Percentiles rank a stretch among this genome's conserved stretches.
Conservation (phyloP, 2,113 vertebrate species). For the Strix uralensis region DNA sequence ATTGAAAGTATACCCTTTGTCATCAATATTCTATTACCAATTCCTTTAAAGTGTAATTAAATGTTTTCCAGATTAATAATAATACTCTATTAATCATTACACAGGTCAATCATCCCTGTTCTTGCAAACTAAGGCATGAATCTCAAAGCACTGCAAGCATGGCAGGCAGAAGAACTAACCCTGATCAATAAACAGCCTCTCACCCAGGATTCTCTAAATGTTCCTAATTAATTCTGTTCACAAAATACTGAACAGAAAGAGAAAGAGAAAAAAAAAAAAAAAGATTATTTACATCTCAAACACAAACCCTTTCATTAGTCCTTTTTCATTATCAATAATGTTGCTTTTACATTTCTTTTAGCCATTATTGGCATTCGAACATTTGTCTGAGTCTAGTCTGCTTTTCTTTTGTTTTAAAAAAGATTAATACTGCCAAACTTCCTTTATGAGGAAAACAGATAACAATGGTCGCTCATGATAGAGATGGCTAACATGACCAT, state of each 20-base stretch:
- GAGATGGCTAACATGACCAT: accelerated
- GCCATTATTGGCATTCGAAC: neutral
- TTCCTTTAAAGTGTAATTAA: neutral
- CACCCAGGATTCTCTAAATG: neutral
- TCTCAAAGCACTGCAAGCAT: neutral
- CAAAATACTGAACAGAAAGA: neutral
- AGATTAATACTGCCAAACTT: neutral
- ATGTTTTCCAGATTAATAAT: neutral
- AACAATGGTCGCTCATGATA: neutral
- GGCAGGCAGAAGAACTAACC: neutral
- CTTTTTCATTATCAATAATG: neutral
- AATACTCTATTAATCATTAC: neutral
- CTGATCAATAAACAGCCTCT: neutral
- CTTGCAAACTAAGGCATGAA: neutral
- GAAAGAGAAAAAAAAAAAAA: neutral
- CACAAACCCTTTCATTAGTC: neutral
- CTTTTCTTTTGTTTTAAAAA: neutral
- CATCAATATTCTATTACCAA: neutral
- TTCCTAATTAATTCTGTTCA: neutral
- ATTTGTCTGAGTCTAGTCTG: neutral
- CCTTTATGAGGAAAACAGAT: neutral
- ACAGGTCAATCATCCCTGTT: neutral
- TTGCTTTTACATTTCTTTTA: neutral
- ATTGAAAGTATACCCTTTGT: neutral
- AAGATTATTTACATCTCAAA: neutral